Evolutionary conservation across 2,113 vertebrate species (phyloP).

Genomic region (Ameiurus melas): DNA sequence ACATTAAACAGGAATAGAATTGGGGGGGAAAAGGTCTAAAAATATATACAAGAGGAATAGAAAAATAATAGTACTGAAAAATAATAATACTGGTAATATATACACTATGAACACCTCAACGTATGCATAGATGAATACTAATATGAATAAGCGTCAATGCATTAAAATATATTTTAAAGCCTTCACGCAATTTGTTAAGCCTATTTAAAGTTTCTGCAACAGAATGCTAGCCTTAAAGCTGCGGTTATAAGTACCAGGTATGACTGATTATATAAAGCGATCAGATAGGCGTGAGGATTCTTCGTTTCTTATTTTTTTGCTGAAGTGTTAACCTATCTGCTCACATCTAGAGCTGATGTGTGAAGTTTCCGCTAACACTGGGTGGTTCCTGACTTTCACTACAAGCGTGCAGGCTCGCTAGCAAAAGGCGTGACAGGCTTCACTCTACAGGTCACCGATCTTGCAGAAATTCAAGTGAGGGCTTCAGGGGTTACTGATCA

Average conservation of each 20-base stretch:
- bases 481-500: background rate
- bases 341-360: background rate
- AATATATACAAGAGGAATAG: too few species aligned
- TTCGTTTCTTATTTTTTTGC: background rate
- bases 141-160: background rate
- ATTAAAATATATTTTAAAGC: background rate
- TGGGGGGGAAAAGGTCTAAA: too few species aligned
- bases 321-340: conserved; percentile 9
- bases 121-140: too few species aligned
- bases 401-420: background rate
- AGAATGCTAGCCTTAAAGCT: background rate
- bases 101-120: too few species aligned
- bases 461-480: background rate
- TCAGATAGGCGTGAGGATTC: background rate
- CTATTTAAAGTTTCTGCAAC: background rate
- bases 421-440: background rate
- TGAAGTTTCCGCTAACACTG: conserved; percentile 26
- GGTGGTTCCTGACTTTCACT: background rate
- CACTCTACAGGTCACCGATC: background rate
- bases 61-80: too few species aligned
- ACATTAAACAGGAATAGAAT: too few species aligned
- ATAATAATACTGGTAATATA: too few species aligned
- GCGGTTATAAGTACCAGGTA: background rate
- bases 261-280: background rate
- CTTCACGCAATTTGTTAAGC: background rate